Base-by-base conservation (phyloP, 1,140 invertebrate genomes). In the Leucophenga varia region DNA sequence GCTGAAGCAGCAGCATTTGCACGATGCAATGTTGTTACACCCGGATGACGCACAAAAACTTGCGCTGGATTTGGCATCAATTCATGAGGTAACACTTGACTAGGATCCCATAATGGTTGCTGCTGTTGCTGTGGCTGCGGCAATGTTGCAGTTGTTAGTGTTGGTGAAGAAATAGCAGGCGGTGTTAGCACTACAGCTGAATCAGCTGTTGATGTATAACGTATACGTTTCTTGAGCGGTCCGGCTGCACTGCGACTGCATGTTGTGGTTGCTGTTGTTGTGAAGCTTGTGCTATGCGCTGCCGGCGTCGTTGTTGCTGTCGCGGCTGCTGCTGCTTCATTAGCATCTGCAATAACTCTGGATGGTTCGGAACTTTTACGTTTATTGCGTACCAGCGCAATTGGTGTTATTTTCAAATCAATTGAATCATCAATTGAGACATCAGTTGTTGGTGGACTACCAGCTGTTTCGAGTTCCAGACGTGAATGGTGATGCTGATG, bases 401-500 rank as follows among this genome's bases (percentile, higher is more conserved):
- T 86, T 4, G 87, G 77, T 13, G 77, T 79, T 2, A 82, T 77
- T 51, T 84, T 82, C 9, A 84, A 82, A 57, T 88, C 82, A 2
- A 89, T 76, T 38, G 87, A 88, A 73, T 90, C 87, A 54, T 89
- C 88, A 16, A 86, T 89, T 30, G 84, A 82, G 32, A 83, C 52
- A 17, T 39, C 80, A 76, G 37, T 81, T 83, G 5, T 85, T 8
- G 51, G 32, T 2, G 45, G 25, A 45, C 52, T 61, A 36, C 42
- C 55, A 8, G 12, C 4, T 84, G 57, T 85, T 79, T 48, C 84
- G 82, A 52, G 52, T 78, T 78, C 49, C 48, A 55, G 53, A 20
- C 41, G 52, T 38, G 59, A 50, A 54, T 61, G 65, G n/a, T n/a
- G n/a, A n/a, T n/a, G n/a, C n/a, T n/a, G n/a, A 54, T 59, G 56